Conservation (phyloP, 30 jellyfish, hydroid and myxozoan species). For the Haliclystus octoradiatus region DNA sequence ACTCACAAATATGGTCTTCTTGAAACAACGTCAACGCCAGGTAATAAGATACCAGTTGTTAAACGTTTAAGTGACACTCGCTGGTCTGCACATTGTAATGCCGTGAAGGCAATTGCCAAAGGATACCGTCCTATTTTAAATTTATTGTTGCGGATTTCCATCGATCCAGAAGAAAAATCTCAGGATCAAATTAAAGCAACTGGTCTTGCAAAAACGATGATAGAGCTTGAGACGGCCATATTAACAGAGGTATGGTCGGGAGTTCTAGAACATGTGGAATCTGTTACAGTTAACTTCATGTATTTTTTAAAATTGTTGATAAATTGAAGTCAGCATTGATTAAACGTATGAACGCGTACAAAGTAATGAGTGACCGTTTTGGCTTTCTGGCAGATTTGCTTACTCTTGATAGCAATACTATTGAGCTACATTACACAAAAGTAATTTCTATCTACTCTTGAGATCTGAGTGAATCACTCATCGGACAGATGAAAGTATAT, state of each 20-base stretch:
- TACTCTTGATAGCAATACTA: no score
- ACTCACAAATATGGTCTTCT: not conserved
- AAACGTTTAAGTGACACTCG: conserved; percentile 39
- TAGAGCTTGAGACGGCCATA: conserved; percentile 6
- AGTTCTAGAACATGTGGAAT: conserved; percentile 12
- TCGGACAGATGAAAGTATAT: not conserved
- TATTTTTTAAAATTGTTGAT: not conserved
- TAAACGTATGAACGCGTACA: not conserved
- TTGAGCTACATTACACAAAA: not conserved
- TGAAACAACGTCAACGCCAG: not conserved
- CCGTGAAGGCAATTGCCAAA: conserved; percentile 37
- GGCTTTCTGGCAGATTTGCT: not conserved
- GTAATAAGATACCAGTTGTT: conserved; percentile 17
- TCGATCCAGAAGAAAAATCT: not conserved
- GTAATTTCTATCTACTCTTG: not conserved
- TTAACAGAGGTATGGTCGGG: conserved; percentile 21
- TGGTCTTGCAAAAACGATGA: not conserved
- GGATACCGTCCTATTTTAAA: not conserved
- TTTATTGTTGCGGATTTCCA: not conserved
- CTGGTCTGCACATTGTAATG: conserved; percentile 47
- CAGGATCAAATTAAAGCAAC: not conserved
- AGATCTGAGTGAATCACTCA: not conserved
- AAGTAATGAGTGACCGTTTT: not conserved
- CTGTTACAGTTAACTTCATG: conserved; percentile 9
- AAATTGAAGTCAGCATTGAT: not conserved